Base-by-base conservation (phyloP, 1,140 invertebrate species). In the Diachasmimorpha longicaudata region DNA sequence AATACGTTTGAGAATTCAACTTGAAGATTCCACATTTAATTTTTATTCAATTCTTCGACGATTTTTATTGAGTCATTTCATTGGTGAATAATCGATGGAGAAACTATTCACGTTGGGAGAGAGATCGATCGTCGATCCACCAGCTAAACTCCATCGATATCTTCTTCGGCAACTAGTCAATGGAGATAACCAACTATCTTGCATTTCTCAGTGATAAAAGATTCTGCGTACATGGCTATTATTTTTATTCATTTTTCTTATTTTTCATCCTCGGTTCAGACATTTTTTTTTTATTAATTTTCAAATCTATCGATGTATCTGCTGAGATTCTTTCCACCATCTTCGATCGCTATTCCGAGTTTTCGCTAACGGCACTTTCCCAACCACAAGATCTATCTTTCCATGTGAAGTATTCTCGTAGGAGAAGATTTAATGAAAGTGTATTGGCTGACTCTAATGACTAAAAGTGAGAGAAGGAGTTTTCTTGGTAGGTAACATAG, bases 351-450 rank as follows among this genome's bases (percentile, higher is more conserved):
- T 36, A 75, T 70, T 68, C 11, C 44, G 67, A 70, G 52, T 68
- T 70, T 42, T 70, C 48, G 63, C 66, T 75, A 75, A 75, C 74
- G 74, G 74, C 48, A 75, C 52, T 75, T 63, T n/a, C 8, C n/a
- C 37, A n/a, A 63, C 36, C 8, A 52, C 42, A 66, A 66, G 21
- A 31, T 66, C 14, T 3, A 66, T 66, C 21, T 66, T 66, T 36
- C n/a, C 31, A 25, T 13, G 23, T 25, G 14, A 31, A 31, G 21
- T 14, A 14, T 21, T n/a, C 13, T 31, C 13, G 21, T 31, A 1
- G 0, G 23, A 58, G 23, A 19, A 66, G 21, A 31, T 25, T 69
- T 42, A 69, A 69, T 44, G 67, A 69, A 44, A 69, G 67, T 69
- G 16, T 67, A 36, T 31, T 9, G 21, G 63, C n/a, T 67, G 63